Evolutionary conservation across 2,888 invertebrate species (phyloP), one percentile per base, ranked within the genome.

Genomic region (Ctenicera cuprea): DNA sequence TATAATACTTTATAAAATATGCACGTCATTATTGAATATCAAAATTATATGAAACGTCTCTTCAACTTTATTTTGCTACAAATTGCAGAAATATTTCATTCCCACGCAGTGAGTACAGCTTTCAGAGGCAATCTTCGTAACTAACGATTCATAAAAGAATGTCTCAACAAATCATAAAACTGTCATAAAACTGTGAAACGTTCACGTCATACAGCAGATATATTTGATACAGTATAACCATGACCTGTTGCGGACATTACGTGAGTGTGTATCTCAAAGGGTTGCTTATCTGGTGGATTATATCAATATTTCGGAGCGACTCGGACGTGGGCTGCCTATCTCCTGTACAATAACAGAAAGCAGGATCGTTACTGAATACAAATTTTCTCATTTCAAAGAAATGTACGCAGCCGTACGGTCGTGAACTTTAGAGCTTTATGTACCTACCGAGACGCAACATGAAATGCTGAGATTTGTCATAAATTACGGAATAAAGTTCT

Each of bases 321-420:
- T 77, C 73, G 80, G 80, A 85, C 85, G 85, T 86, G 86, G 85
- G 86, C 81, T 81, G 84, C 79, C 84, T 85, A 84, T 85, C 84
- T 84, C 75, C 77, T 62, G 79, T 77, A 82, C 82, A 84, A 84
- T 83, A 82, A 80, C 77, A 83, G 76, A 80, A 80, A 78, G 74
- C 78, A 78, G 74, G 78, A 73, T 79, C 78, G 78, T 81, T 80
- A 80, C 82, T 84, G 86, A 84, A 86, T 86, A 85, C 83, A 85
- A 86, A 86, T 84, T 84, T 82, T 81, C 83, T 83, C 84, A 85
- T 85, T 86, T 85, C 81, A 81, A 79, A 81, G 80, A 84, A 84
- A 82, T 78, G 78, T 78, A 78, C 80, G 78, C 77, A 76, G 77
- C 75, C 73, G 77, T 76, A 77, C 78, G 80, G 80, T 82, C 81